Conservation (phyloP, 2,797 vertebrate genomes). For the Melanotaenia pygmaea region DNA sequence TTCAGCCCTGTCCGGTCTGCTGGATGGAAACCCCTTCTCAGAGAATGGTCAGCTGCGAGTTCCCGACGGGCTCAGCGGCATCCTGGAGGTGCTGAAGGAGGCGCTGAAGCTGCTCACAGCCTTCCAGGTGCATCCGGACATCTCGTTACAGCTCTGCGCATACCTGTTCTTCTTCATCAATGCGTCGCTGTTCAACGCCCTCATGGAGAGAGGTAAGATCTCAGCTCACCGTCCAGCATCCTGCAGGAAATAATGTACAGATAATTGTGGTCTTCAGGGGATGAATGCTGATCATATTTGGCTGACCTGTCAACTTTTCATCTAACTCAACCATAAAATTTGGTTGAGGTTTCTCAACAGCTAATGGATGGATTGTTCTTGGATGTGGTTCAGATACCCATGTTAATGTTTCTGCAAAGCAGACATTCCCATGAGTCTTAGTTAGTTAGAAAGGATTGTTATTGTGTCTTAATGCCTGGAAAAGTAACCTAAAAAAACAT, state of each 20-base stretch:
- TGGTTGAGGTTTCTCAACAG: background rate
- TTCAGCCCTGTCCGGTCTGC: constrained; percentile 73
- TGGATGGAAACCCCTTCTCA: constrained; percentile 86
- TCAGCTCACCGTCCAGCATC: background rate
- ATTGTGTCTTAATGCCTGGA: background rate
- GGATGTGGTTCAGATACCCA: background rate
- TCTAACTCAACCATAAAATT: background rate
- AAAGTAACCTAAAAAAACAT: background rate
- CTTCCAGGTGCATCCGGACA: constrained; percentile 82
- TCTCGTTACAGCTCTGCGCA: constrained; percentile 81
- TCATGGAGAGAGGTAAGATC: constrained; percentile 85
- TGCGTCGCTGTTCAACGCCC: constrained; percentile 85
- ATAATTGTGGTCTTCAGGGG: background rate
- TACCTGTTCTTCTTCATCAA: constrained; percentile 89
- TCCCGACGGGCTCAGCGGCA: constrained; percentile 70
- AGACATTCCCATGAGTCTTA: background rate
- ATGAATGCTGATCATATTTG: background rate
- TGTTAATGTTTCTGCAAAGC: background rate
- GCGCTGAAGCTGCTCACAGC: constrained; percentile 76
- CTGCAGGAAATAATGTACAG: background rate
- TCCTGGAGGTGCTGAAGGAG: constrained; percentile 82
- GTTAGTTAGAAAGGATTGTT: background rate
- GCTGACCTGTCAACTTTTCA: background rate
- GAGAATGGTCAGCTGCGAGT: constrained; percentile 76
- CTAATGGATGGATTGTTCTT: background rate